Evolutionary conservation across 2,113 vertebrate species (phyloP).

Genomic region (Centropristis striata): DNA sequence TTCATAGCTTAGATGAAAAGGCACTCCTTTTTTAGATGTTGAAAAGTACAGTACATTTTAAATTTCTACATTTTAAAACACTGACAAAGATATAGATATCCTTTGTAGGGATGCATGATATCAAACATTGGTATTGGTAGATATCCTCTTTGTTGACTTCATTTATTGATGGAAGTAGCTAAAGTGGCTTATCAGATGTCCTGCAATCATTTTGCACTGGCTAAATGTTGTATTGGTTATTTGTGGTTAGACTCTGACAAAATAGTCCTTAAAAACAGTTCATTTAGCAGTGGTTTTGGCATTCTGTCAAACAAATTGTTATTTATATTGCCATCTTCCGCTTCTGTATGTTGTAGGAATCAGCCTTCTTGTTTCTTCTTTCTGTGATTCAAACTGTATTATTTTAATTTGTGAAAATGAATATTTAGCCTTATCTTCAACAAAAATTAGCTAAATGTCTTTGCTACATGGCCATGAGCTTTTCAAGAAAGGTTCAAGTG

Average conservation of each 20-base stretch:
- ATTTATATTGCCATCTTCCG: not conserved
- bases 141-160: no score
- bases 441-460: constrained; percentile 1
- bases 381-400: not conserved
- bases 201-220: no score
- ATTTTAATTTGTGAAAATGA: not conserved
- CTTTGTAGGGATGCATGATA: not conserved
- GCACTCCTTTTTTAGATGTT: no score
- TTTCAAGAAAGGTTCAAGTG: constrained; percentile 1
- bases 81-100: not conserved
- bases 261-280: no score
- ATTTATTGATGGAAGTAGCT: no score
- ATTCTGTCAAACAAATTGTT: no score
- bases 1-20: not conserved
- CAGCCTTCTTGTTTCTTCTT: not conserved
- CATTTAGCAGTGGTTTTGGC: no score
- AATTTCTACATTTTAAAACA: not conserved
- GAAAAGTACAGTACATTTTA: not conserved
- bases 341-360: not conserved
- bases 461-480: not conserved
- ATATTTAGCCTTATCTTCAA: constrained; percentile 7
- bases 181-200: no score
- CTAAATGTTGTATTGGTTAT: no score
- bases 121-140: no score
- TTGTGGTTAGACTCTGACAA: no score